These are phyloP conservation scores for Chinchilla lanigera DNA, from an alignment of 2,113 vertebrate genomes.

Conservation along the genomic window DNA sequence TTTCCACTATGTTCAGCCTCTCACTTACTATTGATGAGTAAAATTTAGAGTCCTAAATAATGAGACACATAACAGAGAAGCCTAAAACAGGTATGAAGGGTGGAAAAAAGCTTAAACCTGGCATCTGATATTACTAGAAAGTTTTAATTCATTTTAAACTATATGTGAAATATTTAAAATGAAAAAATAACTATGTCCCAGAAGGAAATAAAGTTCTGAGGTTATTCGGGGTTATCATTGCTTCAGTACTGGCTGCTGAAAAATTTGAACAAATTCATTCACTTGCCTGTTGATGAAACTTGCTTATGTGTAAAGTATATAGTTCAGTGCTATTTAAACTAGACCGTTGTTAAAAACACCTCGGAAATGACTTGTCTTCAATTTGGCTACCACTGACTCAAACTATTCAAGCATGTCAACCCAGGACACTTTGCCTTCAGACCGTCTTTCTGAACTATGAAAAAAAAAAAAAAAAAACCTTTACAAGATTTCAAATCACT, in stretches of 20 bases:
- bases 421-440: not conserved
- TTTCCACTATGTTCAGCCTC: not conserved
- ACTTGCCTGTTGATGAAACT: not conserved
- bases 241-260: slow-evolving; percentile 18
- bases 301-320: not conserved
- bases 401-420: not conserved
- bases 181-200: not conserved
- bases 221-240: not conserved
- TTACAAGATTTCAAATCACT: not conserved
- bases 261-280: not conserved
- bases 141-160: not conserved
- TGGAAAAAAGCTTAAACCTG: not conserved
- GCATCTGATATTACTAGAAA: not conserved
- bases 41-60: slow-evolving; percentile 8
- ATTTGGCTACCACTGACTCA: not conserved
- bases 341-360: not conserved
- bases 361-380: not conserved
- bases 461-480: not conserved
- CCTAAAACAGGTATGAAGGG: not conserved
- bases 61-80: not conserved
- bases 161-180: slow-evolving; percentile 30
- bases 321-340: not conserved
- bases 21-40: not conserved
- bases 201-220: slow-evolving; percentile 1
- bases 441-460: not conserved